A percentile compares a stretch with the other conserved stretches of the same genome.
Conservation (phyloP, 1,140 invertebrate species). For the Amyelois transitella region DNA sequence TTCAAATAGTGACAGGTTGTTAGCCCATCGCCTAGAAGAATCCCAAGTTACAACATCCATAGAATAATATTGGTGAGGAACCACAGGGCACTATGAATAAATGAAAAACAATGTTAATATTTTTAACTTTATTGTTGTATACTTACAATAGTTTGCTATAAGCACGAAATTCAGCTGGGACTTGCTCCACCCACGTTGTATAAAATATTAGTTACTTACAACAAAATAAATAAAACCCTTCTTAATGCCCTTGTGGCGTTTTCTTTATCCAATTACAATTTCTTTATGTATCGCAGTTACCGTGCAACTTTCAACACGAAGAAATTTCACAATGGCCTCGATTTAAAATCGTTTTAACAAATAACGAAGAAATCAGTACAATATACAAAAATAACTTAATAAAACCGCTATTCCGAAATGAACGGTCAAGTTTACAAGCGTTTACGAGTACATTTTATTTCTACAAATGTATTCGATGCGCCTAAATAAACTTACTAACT, state of each 20-base stretch:
- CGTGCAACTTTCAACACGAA: constrained; percentile 62
- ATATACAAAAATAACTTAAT: constrained; percentile 13
- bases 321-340: constrained; percentile 67
- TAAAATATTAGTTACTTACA: constrained; percentile 70
- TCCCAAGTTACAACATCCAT: too few relatives aligned
- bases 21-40: too few relatives aligned
- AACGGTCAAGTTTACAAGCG: neutral
- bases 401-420: neutral
- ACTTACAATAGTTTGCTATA: constrained; percentile 53
- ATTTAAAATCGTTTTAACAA: constrained; percentile 56
- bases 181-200: constrained; percentile 54
- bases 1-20: too few relatives aligned
- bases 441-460: constrained; percentile 4
- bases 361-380: constrained; percentile 12
- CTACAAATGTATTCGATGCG: neutral
- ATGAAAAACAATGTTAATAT: constrained; percentile 30
- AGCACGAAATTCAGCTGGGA: constrained; percentile 56
- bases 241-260: constrained; percentile 58
- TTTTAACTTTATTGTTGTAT: constrained; percentile 48
- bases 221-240: constrained; percentile 71
- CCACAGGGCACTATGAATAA: constrained; percentile 2
- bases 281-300: constrained; percentile 58
- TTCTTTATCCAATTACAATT: constrained; percentile 43
- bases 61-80: too few relatives aligned
- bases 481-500: neutral